These are phyloP conservation scores for Pteropus rufus DNA, from an alignment of 2,797 vertebrate species.

Conservation along the genomic window DNA sequence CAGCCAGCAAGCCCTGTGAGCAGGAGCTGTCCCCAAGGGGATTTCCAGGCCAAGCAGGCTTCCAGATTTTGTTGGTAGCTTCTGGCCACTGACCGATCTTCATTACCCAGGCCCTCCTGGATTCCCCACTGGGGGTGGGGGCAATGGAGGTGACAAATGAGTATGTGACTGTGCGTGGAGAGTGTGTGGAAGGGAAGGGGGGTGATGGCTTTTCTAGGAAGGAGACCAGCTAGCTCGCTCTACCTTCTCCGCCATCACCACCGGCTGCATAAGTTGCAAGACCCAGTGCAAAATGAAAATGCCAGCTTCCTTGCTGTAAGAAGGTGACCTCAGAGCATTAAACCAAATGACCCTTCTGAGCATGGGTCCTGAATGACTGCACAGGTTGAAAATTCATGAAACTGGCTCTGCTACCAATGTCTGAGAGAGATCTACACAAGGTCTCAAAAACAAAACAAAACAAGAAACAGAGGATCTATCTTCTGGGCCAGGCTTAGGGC, in stretches of 20 bases:
- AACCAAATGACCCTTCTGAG: not conserved
- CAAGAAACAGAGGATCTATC: not conserved
- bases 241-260: not conserved
- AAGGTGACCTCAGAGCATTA: not conserved
- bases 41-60: constrained; percentile 25
- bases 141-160: not conserved
- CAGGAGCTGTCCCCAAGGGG: constrained; percentile 21
- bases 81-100: not conserved
- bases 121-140: not conserved
- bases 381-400: not conserved
- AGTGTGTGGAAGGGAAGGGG: not conserved
- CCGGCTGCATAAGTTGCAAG: not conserved
- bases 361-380: not conserved
- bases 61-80: constrained; percentile 10
- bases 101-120: not conserved
- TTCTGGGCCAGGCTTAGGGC: not conserved
- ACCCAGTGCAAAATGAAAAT: not conserved
- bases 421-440: not conserved
- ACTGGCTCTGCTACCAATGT: not conserved
- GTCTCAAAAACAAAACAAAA: not conserved
- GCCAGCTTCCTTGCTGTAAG: not conserved
- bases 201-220: not conserved
- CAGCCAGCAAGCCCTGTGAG: constrained; percentile 38
- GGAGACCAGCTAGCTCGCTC: not conserved
- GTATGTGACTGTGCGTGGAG: not conserved